Conservation (phyloP, 2,888 invertebrate genomes). For the Dilophus febrilis region DNA sequence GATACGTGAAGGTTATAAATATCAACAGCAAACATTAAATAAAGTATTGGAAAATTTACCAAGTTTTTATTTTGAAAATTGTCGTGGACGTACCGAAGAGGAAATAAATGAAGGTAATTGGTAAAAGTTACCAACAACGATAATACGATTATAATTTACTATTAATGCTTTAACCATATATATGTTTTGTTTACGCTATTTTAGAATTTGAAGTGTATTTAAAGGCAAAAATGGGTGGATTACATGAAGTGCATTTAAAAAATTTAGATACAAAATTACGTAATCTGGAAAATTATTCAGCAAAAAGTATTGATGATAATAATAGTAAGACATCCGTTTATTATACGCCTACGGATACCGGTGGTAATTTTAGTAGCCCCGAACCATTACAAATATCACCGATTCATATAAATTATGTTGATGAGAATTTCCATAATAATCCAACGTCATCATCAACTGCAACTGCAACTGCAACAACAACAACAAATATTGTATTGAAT, state of each 20-base stretch:
- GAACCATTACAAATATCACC: constrained; percentile 25
- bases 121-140: background rate
- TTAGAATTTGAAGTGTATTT: constrained; percentile 29
- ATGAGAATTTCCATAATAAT: constrained; percentile 23
- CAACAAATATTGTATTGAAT: background rate
- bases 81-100: constrained; percentile 58
- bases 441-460: background rate
- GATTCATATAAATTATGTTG: constrained; percentile 36
- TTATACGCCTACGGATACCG: constrained; percentile 69
- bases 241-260: constrained; percentile 12
- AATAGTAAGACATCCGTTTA: constrained; percentile 61
- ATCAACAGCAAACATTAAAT: constrained; percentile 87
- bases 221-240: constrained; percentile 22
- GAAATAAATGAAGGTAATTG: constrained; percentile 26
- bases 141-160: background rate
- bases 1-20: constrained; percentile 83
- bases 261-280: constrained; percentile 1
- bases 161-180: background rate
- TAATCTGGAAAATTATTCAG: constrained; percentile 10
- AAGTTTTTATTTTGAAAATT: constrained; percentile 81
- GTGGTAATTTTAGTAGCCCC: constrained; percentile 39
- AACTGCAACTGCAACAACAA: background rate
- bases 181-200: constrained; percentile 3
- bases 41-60: constrained; percentile 87
- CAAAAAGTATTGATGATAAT: constrained; percentile 23